A percentile compares a stretch with the other conserved stretches of the same genome.
Evolutionary conservation across 2,888 invertebrate species (phyloP).

Genomic region (Ochropacha duplaris): DNA sequence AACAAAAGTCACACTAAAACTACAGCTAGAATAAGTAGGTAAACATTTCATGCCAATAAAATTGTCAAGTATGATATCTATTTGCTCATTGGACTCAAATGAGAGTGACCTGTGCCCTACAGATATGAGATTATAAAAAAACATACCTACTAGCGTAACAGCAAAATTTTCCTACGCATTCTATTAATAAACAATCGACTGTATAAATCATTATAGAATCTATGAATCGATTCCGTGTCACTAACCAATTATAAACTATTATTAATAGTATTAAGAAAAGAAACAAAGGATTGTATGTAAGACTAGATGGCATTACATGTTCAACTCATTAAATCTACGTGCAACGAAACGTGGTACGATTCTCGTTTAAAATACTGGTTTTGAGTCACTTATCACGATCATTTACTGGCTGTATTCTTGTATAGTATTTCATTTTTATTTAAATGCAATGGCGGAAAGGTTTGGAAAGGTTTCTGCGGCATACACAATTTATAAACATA

Average conservation of each 20-base stretch:
- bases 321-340: conserved; percentile 7
- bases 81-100: neutral
- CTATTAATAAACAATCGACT: neutral
- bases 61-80: neutral
- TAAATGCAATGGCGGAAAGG: neutral
- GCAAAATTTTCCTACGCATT: neutral
- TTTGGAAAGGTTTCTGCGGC: neutral
- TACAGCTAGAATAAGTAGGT: neutral
- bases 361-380: neutral
- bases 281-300: neutral
- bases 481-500: no score
- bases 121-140: neutral
- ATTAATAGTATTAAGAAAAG: neutral
- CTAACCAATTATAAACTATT: conserved; percentile 7
- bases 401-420: neutral
- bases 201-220: neutral
- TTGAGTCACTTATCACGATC: neutral
- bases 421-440: neutral
- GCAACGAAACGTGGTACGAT: conserved; percentile 13
- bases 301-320: neutral
- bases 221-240: conserved; percentile 10
- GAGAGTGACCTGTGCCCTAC: neutral
- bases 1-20: neutral
- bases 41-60: neutral
- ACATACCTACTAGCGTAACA: neutral